Base-by-base conservation (phyloP, 1,140 invertebrate genomes). In the Drosophila lowei region DNA sequence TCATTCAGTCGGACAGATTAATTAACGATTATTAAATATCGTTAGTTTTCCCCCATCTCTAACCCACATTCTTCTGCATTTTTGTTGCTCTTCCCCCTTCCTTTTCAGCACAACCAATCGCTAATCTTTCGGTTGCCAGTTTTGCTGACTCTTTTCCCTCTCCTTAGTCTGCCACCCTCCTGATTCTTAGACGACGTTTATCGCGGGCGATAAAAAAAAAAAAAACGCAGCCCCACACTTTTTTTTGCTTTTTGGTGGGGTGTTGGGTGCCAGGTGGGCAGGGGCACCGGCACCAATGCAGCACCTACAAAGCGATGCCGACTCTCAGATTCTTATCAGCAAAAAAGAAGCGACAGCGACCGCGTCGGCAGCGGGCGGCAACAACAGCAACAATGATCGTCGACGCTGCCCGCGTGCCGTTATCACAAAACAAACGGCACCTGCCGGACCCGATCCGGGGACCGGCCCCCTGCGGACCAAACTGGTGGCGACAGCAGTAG, bases 261-360 rank as follows among this genome's bases (percentile, higher is more conserved):
- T 49, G 55, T 57, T 44, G 38, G n/a, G 16, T 53, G 59, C 34
- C 3, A 4, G 11, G 9, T 13, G 34, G 34, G 34, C 34, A 38
- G 11, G 11, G 34, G 11, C 34, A 13, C 4, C 11, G 34, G 34
- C 34, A 13, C 34, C 11, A 13, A 13, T 38, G 55, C 59, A 49
- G 50, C 23, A 25, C 23, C 68, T 71, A 75, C 79, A 83, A 83
- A 83, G 79, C 53, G 55, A 38, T 64, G 76, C 79, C 79, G 79
- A 62, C 79, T 73, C 54, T 65, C 56, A 48, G 38, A 50, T 63
- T 70, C 62, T 79, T 79, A 80, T 80, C 77, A 57, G 56, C 44
- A 30, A 42, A 41, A 30, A 56, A 60, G 25, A 18, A 53, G 21
- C 49, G 23, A 6, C 50, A 13, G 46, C 23, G 4, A 25, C 0